These are phyloP conservation scores for Synanthedon vespiformis DNA, from an alignment of 2,888 invertebrate species.

Conservation along the genomic window DNA sequence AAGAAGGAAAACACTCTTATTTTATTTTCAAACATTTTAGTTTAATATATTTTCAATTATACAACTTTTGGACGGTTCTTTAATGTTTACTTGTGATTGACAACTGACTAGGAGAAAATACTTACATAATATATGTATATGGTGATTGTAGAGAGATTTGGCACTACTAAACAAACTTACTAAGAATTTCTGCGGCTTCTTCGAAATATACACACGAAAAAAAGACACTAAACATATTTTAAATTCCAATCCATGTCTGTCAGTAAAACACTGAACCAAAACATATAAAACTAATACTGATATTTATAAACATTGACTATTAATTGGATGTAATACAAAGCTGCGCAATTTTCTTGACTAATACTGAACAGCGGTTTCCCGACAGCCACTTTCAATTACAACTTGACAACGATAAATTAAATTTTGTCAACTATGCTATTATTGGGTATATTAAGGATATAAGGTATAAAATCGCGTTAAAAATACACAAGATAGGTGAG, in stretches of 20 bases:
- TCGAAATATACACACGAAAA: neutral
- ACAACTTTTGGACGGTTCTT: too few species aligned
- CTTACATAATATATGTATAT: too few species aligned
- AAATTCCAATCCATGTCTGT: neutral
- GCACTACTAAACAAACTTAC: too few species aligned
- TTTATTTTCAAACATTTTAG: too few species aligned
- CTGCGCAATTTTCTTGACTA: slow-evolving; percentile 42
- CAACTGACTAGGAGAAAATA: too few species aligned
- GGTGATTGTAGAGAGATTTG: too few species aligned
- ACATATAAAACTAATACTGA: slow-evolving; percentile 20
- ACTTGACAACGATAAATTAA: slow-evolving; percentile 15
- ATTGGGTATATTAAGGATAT: slow-evolving; percentile 18
- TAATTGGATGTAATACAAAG: slow-evolving; percentile 43
- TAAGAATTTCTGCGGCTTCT: too few species aligned
- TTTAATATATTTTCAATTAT: too few species aligned
- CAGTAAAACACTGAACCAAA: neutral
- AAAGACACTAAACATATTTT: neutral
- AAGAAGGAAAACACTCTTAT: too few species aligned
- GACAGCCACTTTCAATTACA: slow-evolving; percentile 49
- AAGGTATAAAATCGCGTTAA: slow-evolving; percentile 21
- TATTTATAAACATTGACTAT: slow-evolving; percentile 37
- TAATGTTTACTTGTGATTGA: too few species aligned
- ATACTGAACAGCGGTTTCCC: slow-evolving; percentile 43
- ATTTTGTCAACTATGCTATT: slow-evolving; percentile 17
- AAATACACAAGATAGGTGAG: slow-evolving; percentile 1